Base-by-base conservation (phyloP, 2,797 vertebrate species). In the Sciaenops ocellatus region DNA sequence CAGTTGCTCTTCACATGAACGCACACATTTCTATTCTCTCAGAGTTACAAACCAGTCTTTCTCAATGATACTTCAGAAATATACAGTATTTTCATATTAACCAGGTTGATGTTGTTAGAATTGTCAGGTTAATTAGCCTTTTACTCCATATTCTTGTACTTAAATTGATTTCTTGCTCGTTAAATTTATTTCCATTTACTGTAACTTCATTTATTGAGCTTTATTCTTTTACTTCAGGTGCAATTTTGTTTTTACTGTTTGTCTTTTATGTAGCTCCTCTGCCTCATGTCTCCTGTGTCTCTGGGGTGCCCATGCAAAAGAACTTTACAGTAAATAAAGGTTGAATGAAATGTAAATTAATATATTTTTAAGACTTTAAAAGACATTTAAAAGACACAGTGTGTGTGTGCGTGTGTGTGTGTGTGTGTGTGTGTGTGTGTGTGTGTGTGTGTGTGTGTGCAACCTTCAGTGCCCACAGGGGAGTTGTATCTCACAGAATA, bases 401-500 rank as follows among this genome's bases (percentile, higher is more conserved):
- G 38, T 42, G 65, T 54, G 22, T 20, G 6, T 24, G 24, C 15
- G 38, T 54, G 65, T 54, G n/a, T 13, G 47, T 48, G 56, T 61
- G 38, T 44, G 59, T 61, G 59, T 61, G 38, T 44, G 7, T 55
- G 15, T 74, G 50, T 47, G 34, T 70, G 26, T 70, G 41, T 18
- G 38, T 42, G 65, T 42, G 22, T 20, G 6, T 20, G 20, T 20
- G 38, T 42, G 50, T 47, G 34, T 70, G 26, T 73, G 41, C 59
- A 46, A 69, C 28, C 57, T 34, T 70, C 24, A 65, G n/a, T 30
- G 5, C 30, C 50, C 50, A 59, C 54, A 46, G 44, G 75, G 57
- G 75, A 79, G 52, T 28, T 54, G 60, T 64, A 52, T 70, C 15
- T 71, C 41, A 67, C 30, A 51, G 55, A 65, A 78, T 6, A 69